These are phyloP conservation scores for Andrena hattorfiana DNA, from an alignment of 2,888 invertebrate genomes.

Conservation along the genomic window DNA sequence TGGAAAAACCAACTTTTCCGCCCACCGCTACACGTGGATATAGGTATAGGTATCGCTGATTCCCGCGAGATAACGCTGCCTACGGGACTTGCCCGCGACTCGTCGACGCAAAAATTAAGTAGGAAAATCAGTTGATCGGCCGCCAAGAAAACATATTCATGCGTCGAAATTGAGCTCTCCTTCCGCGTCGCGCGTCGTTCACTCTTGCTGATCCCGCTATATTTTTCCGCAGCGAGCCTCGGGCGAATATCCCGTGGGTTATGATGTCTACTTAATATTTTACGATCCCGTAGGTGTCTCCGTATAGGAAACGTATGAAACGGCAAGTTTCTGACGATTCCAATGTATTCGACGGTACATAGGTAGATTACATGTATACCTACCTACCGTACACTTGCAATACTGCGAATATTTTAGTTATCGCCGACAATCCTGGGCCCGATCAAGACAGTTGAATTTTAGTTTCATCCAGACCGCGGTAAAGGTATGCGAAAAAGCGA, in stretches of 20 bases:
- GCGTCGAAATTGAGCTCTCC: conserved; percentile 45
- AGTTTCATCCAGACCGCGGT: background rate
- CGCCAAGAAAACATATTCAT: conserved; percentile 51
- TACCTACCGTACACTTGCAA: background rate
- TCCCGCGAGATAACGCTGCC: background rate
- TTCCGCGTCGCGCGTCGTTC: conserved; percentile 50
- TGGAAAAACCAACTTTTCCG: background rate
- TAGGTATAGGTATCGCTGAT: background rate
- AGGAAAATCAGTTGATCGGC: conserved; percentile 6
- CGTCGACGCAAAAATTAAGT: too few relatives aligned
- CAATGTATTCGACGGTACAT: conserved; percentile 22
- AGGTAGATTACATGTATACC: background rate
- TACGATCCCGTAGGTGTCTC: conserved; percentile 52
- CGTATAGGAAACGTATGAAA: conserved; percentile 34
- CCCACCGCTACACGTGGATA: too few relatives aligned
- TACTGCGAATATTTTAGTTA: background rate
- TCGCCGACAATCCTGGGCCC: background rate
- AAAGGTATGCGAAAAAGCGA: background rate
- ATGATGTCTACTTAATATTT: conserved; percentile 65
- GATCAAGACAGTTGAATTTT: background rate
- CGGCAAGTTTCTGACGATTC: conserved; percentile 37
- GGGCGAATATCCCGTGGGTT: conserved; percentile 46
- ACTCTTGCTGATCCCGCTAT: conserved; percentile 40
- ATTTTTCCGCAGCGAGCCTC: conserved; percentile 43
- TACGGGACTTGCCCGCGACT: too few relatives aligned